phyloP scores from a whole-genome alignment of 2,888 invertebrate genomes.

The Helleia helle region DNA sequence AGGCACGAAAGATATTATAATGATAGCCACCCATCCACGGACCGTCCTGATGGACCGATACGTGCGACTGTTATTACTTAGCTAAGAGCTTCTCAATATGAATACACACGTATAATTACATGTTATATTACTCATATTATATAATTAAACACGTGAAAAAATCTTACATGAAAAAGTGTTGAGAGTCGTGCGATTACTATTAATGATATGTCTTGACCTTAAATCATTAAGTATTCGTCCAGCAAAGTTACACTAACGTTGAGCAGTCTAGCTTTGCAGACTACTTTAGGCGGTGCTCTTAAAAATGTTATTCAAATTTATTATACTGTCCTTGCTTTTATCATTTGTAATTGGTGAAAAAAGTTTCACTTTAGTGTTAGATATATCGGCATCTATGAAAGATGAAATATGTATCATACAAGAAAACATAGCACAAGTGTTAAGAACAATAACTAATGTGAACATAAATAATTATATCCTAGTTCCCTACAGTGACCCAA shows the following conservation, averaged over 20 bases:
- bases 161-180: too few species aligned
- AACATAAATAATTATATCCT: slow-evolving; percentile 21
- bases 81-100: too few species aligned
- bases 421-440: slow-evolving; percentile 25
- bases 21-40: too few species aligned
- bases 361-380: slow-evolving; percentile 42
- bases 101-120: too few species aligned
- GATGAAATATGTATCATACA: slow-evolving; percentile 35
- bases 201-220: too few species aligned
- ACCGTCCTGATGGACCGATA: too few species aligned
- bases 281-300: not conserved
- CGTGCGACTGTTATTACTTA: too few species aligned
- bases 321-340: not conserved
- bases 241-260: not conserved
- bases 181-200: too few species aligned
- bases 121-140: too few species aligned
- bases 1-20: too few species aligned
- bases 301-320: not conserved
- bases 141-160: too few species aligned
- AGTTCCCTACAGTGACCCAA: slow-evolving; percentile 23
- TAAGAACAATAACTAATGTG: slow-evolving; percentile 6
- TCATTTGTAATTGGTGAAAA: slow-evolving; percentile 15
- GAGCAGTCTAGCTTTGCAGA: not conserved
- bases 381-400: slow-evolving; percentile 39
- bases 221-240: not conserved